These are phyloP conservation scores for Syrista parreyssii DNA, from an alignment of 2,888 invertebrate species.

Conservation along the genomic window DNA sequence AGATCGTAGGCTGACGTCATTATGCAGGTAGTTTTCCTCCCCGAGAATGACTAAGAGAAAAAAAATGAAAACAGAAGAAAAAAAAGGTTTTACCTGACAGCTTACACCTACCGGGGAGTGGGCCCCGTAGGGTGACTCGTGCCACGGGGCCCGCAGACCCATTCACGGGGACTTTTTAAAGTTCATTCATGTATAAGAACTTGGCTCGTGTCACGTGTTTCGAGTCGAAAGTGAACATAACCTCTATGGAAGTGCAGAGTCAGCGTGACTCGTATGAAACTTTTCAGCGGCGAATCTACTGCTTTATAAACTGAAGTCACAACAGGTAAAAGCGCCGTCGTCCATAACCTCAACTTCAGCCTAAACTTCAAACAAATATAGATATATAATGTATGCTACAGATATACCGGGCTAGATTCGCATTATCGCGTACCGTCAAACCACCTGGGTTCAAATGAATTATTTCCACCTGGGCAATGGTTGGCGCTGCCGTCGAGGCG, in stretches of 20 bases:
- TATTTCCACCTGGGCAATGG: not conserved
- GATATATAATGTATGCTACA: no score
- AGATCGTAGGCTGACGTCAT: not conserved
- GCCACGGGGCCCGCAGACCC: conserved; percentile 38
- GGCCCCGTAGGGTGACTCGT: conserved; percentile 35
- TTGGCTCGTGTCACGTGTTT: not conserved
- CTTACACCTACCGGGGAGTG: conserved; percentile 8
- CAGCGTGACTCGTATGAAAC: not conserved
- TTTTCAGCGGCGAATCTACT: not conserved
- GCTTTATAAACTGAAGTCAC: not conserved
- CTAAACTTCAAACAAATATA: not conserved
- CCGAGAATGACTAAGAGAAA: conserved; percentile 44
- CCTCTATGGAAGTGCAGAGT: not conserved
- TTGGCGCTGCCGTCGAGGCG: conserved; percentile 30
- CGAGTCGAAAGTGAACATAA: not conserved
- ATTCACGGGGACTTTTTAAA: conserved; percentile 39
- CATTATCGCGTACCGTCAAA: not conserved
- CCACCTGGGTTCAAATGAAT: not conserved
- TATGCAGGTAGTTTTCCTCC: conserved; percentile 49
- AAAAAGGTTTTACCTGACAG: conserved; percentile 2
- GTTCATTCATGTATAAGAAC: conserved; percentile 32
- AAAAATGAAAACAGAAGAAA: conserved; percentile 19
- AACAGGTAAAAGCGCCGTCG: not conserved
- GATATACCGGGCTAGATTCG: not conserved
- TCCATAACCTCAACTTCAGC: not conserved